Conservation (phyloP, 1,140 invertebrate species). For the Colletes latitarsis region DNA sequence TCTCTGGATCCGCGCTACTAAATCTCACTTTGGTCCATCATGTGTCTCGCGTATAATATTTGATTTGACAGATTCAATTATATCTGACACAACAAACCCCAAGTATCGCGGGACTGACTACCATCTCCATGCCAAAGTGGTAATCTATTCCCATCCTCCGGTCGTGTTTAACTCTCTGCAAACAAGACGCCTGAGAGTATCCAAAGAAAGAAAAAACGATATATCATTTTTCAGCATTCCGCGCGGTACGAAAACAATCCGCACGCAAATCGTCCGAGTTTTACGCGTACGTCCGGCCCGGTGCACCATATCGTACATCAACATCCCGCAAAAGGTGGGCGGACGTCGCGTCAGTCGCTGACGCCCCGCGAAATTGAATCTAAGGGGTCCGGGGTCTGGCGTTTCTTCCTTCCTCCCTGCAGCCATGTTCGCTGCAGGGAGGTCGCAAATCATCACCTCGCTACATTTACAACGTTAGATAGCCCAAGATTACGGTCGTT, state of each 20-base stretch:
- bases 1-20: no score
- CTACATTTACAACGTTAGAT: conserved; percentile 78
- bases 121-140: not conserved
- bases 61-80: not conserved
- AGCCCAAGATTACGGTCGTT: conserved; percentile 77
- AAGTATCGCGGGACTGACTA: no score
- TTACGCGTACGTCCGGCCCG: conserved; percentile 49
- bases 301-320: conserved; percentile 77
- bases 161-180: not conserved
- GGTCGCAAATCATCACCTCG: conserved; percentile 80
- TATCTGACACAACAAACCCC: not conserved
- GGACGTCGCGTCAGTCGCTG: conserved; percentile 78
- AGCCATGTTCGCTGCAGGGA: conserved; percentile 69
- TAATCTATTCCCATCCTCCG: not conserved
- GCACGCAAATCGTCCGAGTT: conserved; percentile 34
- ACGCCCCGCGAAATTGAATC: conserved; percentile 81
- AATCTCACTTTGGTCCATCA: no score
- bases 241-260: conserved; percentile 27
- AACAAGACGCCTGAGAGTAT: not conserved
- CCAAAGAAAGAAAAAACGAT: conserved; percentile 7
- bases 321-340: conserved; percentile 75
- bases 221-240: conserved; percentile 15
- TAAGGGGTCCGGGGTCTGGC: conserved; percentile 71
- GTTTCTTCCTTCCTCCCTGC: conserved; percentile 49
- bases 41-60: no score